These are phyloP conservation scores for Orthosia gracilis DNA, from an alignment of 2,888 invertebrate genomes.

Conservation along the genomic window DNA sequence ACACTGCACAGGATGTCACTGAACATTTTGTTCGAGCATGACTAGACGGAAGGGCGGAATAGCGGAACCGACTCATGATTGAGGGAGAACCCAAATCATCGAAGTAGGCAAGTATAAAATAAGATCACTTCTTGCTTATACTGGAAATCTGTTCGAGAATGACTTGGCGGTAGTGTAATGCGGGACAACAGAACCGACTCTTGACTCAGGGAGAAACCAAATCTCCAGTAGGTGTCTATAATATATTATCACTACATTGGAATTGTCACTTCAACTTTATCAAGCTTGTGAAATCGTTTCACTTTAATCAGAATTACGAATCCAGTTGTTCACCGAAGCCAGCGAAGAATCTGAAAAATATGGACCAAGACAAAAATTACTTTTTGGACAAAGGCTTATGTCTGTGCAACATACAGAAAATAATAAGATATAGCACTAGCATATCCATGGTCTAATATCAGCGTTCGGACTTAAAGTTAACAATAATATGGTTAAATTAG, in stretches of 20 bases:
- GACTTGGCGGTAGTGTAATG: conserved; percentile 9
- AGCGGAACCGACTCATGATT: neutral
- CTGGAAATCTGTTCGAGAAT: conserved; percentile 8
- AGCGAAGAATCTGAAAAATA: neutral
- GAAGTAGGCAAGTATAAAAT: neutral
- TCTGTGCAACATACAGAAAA: too few species aligned
- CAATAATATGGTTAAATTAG: neutral
- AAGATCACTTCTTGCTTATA: conserved; percentile 19
- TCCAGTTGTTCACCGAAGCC: too few species aligned
- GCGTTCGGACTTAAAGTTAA: neutral
- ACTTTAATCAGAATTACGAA: conserved; percentile 4
- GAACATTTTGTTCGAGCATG: conserved; percentile 16
- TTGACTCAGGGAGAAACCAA: conserved; percentile 14
- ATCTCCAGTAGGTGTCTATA: neutral
- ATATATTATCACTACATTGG: neutral
- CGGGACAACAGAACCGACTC: neutral
- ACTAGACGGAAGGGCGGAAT: conserved; percentile 7
- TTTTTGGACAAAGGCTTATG: neutral
- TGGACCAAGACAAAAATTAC: neutral
- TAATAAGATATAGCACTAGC: too few species aligned
- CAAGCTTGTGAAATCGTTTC: conserved; percentile 17
- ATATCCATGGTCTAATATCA: neutral
- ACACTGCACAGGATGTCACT: conserved; percentile 7
- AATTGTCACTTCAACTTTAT: neutral
- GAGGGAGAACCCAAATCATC: conserved; percentile 21